These are phyloP conservation scores for Dinocampus coccinellae DNA, from an alignment of 2,888 invertebrate species.

Conservation along the genomic window DNA sequence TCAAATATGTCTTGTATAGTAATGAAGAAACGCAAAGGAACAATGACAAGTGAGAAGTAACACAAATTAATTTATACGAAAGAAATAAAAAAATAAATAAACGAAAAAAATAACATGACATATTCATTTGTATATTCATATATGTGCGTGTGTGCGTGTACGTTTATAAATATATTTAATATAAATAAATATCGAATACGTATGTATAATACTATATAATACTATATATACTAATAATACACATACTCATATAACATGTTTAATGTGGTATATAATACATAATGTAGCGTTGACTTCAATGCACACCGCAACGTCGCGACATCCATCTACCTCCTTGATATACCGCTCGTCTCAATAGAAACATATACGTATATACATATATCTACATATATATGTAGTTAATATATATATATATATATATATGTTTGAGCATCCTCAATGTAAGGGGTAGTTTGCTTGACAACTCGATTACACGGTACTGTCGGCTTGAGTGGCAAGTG, in stretches of 20 bases:
- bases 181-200: too few species aligned
- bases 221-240: constrained; percentile 39
- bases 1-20: neutral
- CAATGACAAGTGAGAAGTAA: too few species aligned
- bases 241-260: constrained; percentile 7
- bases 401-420: neutral
- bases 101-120: too few species aligned
- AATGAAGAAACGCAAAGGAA: too few species aligned
- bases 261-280: neutral
- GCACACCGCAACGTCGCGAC: neutral
- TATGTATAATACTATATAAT: too few species aligned
- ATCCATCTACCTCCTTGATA: constrained; percentile 21
- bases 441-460: constrained; percentile 63
- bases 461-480: constrained; percentile 63
- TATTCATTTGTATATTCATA: too few species aligned
- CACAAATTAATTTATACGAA: too few species aligned
- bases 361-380: neutral
- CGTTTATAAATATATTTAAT: too few species aligned
- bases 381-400: neutral
- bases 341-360: neutral
- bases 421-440: constrained; percentile 13
- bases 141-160: too few species aligned
- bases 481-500: constrained; percentile 60
- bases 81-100: too few species aligned
- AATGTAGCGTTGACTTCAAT: constrained; percentile 17